Percentiles rank a stretch among this genome's conserved stretches.
These are phyloP conservation scores for Quadroppia sp. DNA, from an alignment of 2,888 invertebrate species.

Conservation along the genomic window DNA sequence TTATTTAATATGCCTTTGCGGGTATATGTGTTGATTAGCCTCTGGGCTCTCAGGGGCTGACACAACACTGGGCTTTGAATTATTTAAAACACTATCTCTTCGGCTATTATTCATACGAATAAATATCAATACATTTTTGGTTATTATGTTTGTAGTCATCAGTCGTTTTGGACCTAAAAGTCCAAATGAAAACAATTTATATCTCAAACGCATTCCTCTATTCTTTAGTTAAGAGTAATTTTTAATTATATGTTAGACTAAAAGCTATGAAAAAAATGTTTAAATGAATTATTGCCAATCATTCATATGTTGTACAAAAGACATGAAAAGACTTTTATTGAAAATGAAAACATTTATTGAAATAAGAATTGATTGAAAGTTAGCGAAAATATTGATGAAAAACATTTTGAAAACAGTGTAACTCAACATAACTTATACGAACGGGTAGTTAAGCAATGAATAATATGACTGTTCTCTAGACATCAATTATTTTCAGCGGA, in stretches of 20 bases:
- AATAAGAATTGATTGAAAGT: not conserved
- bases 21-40: constrained; percentile 30
- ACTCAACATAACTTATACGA: too few species aligned
- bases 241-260: not conserved
- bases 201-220: not conserved
- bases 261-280: not conserved
- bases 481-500: too few species aligned
- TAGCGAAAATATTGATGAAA: not conserved
- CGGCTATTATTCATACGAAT: not conserved
- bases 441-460: too few species aligned
- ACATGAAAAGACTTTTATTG: not conserved
- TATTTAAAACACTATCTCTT: not conserved
- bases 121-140: not conserved
- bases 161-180: not conserved
- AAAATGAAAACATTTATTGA: not conserved
- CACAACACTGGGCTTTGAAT: not conserved
- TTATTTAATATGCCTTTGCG: constrained; percentile 23
- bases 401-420: too few species aligned
- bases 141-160: not conserved
- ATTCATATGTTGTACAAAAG: too few species aligned
- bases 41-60: not conserved
- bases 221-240: not conserved
- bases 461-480: too few species aligned
- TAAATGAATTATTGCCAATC: not conserved
- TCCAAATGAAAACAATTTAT: too few species aligned